Evolutionary conservation across 2,888 invertebrate species (phyloP), one percentile per base, ranked within the genome.

Genomic region (Dugesia japonica): DNA sequence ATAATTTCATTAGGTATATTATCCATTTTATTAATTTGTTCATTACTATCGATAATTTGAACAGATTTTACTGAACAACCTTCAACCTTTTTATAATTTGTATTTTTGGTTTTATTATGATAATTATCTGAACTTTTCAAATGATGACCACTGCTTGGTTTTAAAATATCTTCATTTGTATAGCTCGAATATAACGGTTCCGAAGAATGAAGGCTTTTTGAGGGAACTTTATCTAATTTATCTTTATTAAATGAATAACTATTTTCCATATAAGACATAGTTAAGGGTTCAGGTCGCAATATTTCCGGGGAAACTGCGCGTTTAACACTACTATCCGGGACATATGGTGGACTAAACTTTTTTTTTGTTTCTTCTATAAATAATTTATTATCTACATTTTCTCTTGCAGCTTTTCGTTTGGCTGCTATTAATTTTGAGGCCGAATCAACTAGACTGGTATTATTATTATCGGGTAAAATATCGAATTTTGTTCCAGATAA

Each of bases 351-450:
- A 56, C 56, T 56, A 23, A 56, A 56, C 17, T 56, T 56, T 23
- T 56, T 56, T 56, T 56, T 56, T 4, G 9, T 56, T n/a, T 56
- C 56, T 13, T 38, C 38, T 56, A 4, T n/a, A 4, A 56, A 56
- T 4, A 56, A 13, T 20, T 23, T n/a, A 56, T 56, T 56, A n/a
- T 56, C 56, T 4, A 56, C 56, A 56, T 56, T 56, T 56, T 56
- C 56, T 20, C 56, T 4, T 9, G 56, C 56, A 23, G 56, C 56
- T 23, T 56, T 56, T 20, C 56, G 4, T 56, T 56, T 56, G 23
- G 56, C 56, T n/a, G 56, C 56, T n/a, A 56, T 56, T 56, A 56
- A 56, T 56, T 56, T 56, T 56, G 56, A 56, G n/a, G 56, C 56
- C 4, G 56, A 56, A 56, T 56, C 56, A 23, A 56, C 56, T 20